Percentiles rank a stretch among this genome's conserved stretches.
Evolutionary conservation across 1,140 invertebrate species (phyloP).

Genomic region (Zophobas morio): DNA sequence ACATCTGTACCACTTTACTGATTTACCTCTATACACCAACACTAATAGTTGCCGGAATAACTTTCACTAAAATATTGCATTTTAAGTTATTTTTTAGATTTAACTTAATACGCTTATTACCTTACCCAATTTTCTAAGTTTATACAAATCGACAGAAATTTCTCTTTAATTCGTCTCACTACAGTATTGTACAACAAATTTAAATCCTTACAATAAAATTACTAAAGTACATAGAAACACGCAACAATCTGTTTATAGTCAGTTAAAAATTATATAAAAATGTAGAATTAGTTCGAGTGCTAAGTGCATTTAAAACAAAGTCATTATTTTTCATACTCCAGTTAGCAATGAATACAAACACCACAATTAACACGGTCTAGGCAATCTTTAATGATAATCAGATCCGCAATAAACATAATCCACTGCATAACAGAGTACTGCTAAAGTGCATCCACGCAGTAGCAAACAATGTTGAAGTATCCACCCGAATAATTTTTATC

Average conservation of each 20-base stretch:
- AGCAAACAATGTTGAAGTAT: background rate
- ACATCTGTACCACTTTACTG: conserved; percentile 33
- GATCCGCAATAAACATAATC: background rate
- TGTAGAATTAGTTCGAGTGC: no score
- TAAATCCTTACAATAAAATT: no score
- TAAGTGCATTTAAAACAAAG: no score
- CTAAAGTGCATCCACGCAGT: background rate
- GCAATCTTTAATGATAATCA: background rate
- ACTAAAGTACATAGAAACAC: background rate
- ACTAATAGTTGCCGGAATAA: conserved; percentile 26
- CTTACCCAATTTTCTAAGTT: conserved; percentile 28
- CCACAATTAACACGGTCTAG: conserved; percentile 5
- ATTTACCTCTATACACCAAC: conserved; percentile 19
- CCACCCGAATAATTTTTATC: background rate
- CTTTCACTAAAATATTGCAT: conserved; percentile 20
- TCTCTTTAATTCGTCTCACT: background rate
- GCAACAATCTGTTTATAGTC: background rate
- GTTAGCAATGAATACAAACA: conserved; percentile 2
- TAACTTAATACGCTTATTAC: conserved; percentile 14
- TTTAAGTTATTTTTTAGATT: conserved; percentile 23
- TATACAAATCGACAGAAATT: conserved; percentile 3
- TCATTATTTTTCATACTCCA: conserved; percentile 13
- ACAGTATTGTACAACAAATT: background rate
- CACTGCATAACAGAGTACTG: no score
- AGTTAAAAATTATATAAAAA: no score